phyloP scores from a whole-genome alignment of 2,888 invertebrate species.

The Acleris sparsana region DNA sequence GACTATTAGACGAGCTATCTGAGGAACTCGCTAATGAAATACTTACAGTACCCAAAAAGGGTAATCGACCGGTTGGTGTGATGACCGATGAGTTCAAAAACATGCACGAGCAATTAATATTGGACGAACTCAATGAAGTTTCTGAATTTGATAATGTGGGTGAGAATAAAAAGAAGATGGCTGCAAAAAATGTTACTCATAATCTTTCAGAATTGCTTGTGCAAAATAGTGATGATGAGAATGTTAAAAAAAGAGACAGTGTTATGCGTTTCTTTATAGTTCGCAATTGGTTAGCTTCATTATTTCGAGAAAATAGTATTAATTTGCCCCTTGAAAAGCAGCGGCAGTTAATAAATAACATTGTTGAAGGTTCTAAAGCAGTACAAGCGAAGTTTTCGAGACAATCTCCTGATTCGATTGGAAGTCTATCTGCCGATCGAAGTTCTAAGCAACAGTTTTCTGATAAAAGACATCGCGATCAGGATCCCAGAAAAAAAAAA shows the following conservation, averaged over 20 bases:
- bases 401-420: too few relatives aligned
- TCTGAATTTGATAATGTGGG: slow-evolving; percentile 19
- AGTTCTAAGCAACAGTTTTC: too few relatives aligned
- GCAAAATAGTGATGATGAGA: slow-evolving; percentile 9
- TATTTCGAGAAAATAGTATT: neutral
- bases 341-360: neutral
- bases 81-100: too few relatives aligned
- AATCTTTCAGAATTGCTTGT: slow-evolving; percentile 31
- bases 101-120: slow-evolving; percentile 23
- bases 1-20: slow-evolving; percentile 35
- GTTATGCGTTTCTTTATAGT: neutral
- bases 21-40: slow-evolving; percentile 41
- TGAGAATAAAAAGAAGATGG: neutral
- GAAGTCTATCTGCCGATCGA: too few relatives aligned
- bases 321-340: neutral
- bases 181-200: slow-evolving; percentile 15
- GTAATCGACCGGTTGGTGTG: slow-evolving; percentile 8
- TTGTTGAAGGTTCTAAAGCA: neutral
- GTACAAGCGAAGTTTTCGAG: neutral
- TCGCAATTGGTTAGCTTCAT: neutral
- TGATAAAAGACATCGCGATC: too few relatives aligned
- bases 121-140: slow-evolving; percentile 39
- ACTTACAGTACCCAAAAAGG: slow-evolving; percentile 36
- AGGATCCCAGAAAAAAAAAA: too few relatives aligned
- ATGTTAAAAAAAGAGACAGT: neutral